phyloP scores from a whole-genome alignment of 2,888 invertebrate genomes.

The Drosophila basisetae region DNA sequence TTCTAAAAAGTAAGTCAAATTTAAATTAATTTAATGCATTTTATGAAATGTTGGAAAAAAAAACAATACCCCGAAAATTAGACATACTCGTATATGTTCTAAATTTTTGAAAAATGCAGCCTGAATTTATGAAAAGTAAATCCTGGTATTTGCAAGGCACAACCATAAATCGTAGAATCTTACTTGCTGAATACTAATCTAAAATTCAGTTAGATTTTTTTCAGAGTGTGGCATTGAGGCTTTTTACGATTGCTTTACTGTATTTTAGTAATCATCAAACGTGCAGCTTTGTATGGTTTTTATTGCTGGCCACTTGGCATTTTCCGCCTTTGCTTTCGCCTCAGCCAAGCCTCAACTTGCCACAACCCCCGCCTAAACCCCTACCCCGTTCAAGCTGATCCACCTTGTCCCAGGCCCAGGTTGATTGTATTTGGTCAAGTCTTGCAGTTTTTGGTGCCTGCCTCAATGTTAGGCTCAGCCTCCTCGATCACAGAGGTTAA shows the following conservation, averaged over 20 bases:
- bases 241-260: constrained; percentile 35
- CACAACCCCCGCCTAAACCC: background rate
- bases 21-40: background rate
- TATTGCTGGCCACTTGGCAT: constrained; percentile 35
- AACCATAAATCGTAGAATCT: background rate
- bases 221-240: constrained; percentile 2
- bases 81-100: background rate
- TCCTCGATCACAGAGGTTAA: constrained; percentile 72
- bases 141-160: background rate
- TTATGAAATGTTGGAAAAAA: background rate
- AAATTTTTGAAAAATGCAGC: background rate
- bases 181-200: background rate
- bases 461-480: constrained; percentile 41
- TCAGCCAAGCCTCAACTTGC: constrained; percentile 27
- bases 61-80: background rate
- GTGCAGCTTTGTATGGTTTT: constrained; percentile 18
- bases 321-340: constrained; percentile 26
- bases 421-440: constrained; percentile 56
- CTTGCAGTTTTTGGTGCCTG: constrained; percentile 43
- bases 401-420: constrained; percentile 22
- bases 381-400: background rate
- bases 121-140: background rate
- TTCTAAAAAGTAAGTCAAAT: background rate
- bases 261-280: constrained; percentile 25
- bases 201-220: background rate